Percentiles rank a stretch among this genome's conserved stretches.
These are phyloP conservation scores for Hoplodrina ambigua DNA, from an alignment of 2,888 invertebrate genomes.

Conservation along the genomic window DNA sequence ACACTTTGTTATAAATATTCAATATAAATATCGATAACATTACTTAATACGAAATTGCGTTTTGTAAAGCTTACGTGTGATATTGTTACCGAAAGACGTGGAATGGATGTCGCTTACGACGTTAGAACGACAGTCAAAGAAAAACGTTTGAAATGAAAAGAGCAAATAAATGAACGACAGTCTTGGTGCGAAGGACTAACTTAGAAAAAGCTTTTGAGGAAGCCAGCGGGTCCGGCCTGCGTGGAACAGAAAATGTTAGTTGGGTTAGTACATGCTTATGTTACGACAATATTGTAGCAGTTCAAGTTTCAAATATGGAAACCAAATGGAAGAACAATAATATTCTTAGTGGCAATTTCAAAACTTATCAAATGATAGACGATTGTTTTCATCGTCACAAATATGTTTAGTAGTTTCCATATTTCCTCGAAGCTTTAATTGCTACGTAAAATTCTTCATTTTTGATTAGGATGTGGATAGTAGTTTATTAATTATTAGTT, in stretches of 20 bases:
- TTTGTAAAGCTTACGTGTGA: slow-evolving; percentile 80
- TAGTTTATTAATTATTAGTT: slow-evolving; percentile 9
- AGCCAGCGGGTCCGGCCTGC: slow-evolving; percentile 97
- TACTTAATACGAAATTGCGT: slow-evolving; percentile 81
- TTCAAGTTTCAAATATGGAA: not conserved
- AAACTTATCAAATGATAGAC: too few species aligned
- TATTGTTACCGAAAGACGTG: slow-evolving; percentile 78
- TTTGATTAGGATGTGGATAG: not conserved
- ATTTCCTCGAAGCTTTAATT: slow-evolving; percentile 7
- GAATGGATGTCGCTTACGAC: slow-evolving; percentile 80
- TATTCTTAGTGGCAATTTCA: not conserved
- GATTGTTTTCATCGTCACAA: not conserved
- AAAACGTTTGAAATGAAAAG: slow-evolving; percentile 77
- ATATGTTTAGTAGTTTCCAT: not conserved
- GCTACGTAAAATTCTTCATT: slow-evolving; percentile 1
- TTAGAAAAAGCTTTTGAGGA: slow-evolving; percentile 99
- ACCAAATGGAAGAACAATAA: not conserved
- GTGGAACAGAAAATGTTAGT: slow-evolving; percentile 79
- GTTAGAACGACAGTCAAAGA: slow-evolving; percentile 81
- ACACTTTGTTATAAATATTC: slow-evolving; percentile 84
- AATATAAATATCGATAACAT: slow-evolving; percentile 76
- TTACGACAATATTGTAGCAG: slow-evolving; percentile 14
- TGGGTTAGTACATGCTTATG: slow-evolving; percentile 65
- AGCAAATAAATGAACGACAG: slow-evolving; percentile 88
- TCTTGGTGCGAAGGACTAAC: slow-evolving; percentile 89